phyloP scores from a whole-genome alignment of 1,140 invertebrate species.

The Bombus breviceps region DNA sequence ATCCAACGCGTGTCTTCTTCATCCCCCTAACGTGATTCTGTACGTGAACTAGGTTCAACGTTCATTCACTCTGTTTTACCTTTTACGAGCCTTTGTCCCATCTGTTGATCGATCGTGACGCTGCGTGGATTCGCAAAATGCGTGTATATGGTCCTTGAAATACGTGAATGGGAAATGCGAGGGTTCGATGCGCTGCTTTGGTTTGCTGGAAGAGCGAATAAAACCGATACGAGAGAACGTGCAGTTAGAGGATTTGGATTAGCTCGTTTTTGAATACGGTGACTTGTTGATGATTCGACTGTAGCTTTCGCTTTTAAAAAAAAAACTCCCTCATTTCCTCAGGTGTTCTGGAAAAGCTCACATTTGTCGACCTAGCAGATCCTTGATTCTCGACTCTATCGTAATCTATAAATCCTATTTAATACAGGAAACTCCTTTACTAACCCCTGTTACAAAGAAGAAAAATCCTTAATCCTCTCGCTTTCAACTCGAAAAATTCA shows the following conservation, averaged over 20 bases:
- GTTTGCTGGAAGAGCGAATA: background rate
- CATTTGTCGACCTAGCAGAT: too few relatives aligned
- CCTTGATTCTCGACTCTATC: too few relatives aligned
- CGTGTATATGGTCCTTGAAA: background rate
- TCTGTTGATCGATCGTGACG: constrained; percentile 20
- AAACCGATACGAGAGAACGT: too few relatives aligned
- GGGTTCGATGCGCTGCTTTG: background rate
- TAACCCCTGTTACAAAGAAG: too few relatives aligned
- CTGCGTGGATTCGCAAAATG: background rate
- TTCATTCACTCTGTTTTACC: constrained; percentile 9
- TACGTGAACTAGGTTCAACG: background rate
- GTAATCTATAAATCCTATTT: too few relatives aligned
- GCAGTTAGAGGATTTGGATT: background rate
- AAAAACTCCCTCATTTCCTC: too few relatives aligned
- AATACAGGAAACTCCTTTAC: too few relatives aligned
- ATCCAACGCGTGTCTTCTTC: constrained; percentile 26
- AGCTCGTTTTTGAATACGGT: background rate
- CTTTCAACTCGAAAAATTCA: background rate
- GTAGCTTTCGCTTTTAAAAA: too few relatives aligned
- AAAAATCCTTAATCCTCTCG: background rate
- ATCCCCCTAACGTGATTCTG: constrained; percentile 1
- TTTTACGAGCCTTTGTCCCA: constrained; percentile 35
- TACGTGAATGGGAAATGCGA: background rate
- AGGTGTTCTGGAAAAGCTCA: too few relatives aligned
- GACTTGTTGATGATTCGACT: background rate